Conservation (phyloP, 92 coral and sea anemone species). For the Porites evermanni region DNA sequence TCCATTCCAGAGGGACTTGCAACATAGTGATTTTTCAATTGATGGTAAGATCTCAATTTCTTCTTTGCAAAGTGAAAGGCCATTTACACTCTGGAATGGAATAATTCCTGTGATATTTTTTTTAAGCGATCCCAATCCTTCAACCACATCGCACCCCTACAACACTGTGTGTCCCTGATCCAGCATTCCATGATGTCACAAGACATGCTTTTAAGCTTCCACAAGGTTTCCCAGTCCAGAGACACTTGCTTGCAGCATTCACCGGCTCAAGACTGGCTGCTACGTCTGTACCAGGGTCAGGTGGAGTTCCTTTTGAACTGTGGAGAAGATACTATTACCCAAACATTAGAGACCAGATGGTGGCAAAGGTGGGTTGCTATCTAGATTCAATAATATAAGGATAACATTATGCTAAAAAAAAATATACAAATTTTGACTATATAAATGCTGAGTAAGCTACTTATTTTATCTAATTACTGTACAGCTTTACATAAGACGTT, state of each 20-base stretch:
- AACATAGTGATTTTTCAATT: constrained; percentile 33
- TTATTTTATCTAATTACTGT: no score
- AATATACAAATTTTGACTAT: no score
- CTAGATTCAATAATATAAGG: neutral
- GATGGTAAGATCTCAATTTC: constrained; percentile 61
- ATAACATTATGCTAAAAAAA: no score
- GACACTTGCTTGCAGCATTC: constrained; percentile 90
- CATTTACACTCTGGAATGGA: no score
- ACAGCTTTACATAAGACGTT: no score
- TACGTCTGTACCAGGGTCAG: constrained; percentile 74
- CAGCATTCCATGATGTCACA: constrained; percentile 90
- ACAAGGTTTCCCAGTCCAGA: constrained; percentile 87
- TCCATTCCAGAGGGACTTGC: constrained; percentile 75
- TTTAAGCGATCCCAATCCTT: constrained; percentile 72
- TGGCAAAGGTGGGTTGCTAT: constrained; percentile 81
- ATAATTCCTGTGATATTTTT: neutral
- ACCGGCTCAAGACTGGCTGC: constrained; percentile 89
- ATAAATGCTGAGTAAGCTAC: no score
- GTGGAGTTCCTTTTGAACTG: constrained; percentile 91
- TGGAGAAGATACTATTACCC: constrained; percentile 99
- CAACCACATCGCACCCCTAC: constrained; percentile 89
- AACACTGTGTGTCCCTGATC: constrained; percentile 95
- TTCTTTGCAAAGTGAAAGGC: no score
- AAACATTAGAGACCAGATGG: constrained; percentile 95
- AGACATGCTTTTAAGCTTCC: constrained; percentile 86